Conservation (phyloP, 2,888 invertebrate species). For the Sisyra nigra region DNA sequence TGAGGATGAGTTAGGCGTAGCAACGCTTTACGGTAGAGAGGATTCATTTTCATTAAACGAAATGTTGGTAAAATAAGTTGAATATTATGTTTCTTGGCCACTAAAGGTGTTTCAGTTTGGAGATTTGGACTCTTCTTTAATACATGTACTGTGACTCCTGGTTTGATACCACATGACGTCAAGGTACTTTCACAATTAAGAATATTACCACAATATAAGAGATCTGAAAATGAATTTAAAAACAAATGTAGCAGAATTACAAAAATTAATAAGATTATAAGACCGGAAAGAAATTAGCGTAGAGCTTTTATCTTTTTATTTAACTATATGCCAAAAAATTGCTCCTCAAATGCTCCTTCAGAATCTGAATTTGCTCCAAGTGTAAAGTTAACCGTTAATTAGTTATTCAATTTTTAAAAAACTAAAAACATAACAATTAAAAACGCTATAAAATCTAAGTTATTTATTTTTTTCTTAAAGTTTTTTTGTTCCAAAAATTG, state of each 20-base stretch:
- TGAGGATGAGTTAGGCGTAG: slow-evolving; percentile 33
- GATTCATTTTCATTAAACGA: slow-evolving; percentile 38
- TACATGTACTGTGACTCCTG: slow-evolving; percentile 39
- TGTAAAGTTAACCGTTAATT: too few relatives aligned
- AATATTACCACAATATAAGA: slow-evolving; percentile 55
- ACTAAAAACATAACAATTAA: too few relatives aligned
- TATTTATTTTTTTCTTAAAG: too few relatives aligned
- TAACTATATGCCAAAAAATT: too few relatives aligned
- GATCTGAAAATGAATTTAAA: slow-evolving; percentile 29
- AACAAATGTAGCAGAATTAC: slow-evolving; percentile 2
- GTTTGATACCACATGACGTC: slow-evolving; percentile 42
- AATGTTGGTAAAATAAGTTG: slow-evolving; percentile 44
- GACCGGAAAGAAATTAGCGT: too few relatives aligned
- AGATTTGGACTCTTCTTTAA: slow-evolving; percentile 28
- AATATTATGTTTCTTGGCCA: slow-evolving; percentile 39
- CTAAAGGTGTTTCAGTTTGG: slow-evolving; percentile 25
- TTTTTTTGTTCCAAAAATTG: too few relatives aligned
- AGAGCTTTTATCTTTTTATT: too few relatives aligned
- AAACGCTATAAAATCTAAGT: too few relatives aligned
- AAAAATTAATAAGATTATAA: not conserved
- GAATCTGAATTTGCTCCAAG: too few relatives aligned
- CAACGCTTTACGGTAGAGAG: slow-evolving; percentile 48
- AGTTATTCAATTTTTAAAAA: too few relatives aligned
- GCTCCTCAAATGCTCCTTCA: too few relatives aligned
- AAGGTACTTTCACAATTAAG: slow-evolving; percentile 45